Evolutionary conservation across 1,140 invertebrate genomes (phyloP).

Genomic region (Drosophila ercepeae): DNA sequence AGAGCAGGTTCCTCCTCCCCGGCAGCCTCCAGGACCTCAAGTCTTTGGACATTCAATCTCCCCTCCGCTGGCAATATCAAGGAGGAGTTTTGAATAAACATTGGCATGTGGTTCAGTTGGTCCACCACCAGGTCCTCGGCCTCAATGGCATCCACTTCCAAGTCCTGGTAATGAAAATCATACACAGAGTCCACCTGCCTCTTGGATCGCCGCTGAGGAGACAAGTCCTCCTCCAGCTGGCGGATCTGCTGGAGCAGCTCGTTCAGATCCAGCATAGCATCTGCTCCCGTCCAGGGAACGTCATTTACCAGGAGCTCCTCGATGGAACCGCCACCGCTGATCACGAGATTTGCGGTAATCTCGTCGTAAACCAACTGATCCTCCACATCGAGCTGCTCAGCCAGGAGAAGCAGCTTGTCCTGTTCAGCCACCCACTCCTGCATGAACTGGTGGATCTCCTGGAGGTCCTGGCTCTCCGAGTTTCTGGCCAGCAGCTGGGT

Average conservation of each 20-base stretch:
- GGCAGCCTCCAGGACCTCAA: slow-evolving; percentile 43
- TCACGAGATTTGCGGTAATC: slow-evolving; percentile 45
- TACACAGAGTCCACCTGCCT: slow-evolving; percentile 43
- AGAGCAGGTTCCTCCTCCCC: neutral
- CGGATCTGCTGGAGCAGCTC: slow-evolving; percentile 55
- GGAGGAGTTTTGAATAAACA: slow-evolving; percentile 63
- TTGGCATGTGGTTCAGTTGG: slow-evolving; percentile 55
- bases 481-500: slow-evolving; percentile 64
- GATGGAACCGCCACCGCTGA: slow-evolving; percentile 46
- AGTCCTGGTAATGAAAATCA: slow-evolving; percentile 42
- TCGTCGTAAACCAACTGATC: slow-evolving; percentile 6
- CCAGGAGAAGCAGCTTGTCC: slow-evolving; percentile 40
- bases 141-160: slow-evolving; percentile 60
- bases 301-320: slow-evolving; percentile 59
- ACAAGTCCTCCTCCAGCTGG: slow-evolving; percentile 16
- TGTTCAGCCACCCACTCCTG: slow-evolving; percentile 64
- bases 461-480: slow-evolving; percentile 71
- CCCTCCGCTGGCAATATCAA: slow-evolving; percentile 48
- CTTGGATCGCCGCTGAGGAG: slow-evolving; percentile 15
- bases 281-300: slow-evolving; percentile 48
- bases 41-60: slow-evolving; percentile 43
- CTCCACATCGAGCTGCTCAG: slow-evolving; percentile 6
- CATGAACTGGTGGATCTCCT: slow-evolving; percentile 75
- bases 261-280: slow-evolving; percentile 44
- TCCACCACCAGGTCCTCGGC: slow-evolving; percentile 47